These are phyloP conservation scores for Ectemnius cavifrons DNA, from an alignment of 2,888 invertebrate species.

Conservation along the genomic window DNA sequence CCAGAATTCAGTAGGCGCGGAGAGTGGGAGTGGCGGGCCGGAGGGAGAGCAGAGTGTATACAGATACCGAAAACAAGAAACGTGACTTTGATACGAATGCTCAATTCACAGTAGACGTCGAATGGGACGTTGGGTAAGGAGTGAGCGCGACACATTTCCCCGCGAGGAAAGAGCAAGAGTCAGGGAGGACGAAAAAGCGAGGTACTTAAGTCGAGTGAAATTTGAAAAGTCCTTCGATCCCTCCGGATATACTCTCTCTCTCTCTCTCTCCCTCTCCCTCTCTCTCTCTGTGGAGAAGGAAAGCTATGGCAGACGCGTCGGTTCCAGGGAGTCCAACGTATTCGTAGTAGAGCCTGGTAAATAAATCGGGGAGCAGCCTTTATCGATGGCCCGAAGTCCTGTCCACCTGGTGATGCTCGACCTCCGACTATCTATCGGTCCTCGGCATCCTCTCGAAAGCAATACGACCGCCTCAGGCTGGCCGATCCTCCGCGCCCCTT, in stretches of 20 bases:
- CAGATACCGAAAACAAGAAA: no score
- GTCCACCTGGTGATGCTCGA: slow-evolving; percentile 17
- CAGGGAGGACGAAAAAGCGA: no score
- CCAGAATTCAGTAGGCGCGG: no score
- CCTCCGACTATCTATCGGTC: slow-evolving; percentile 19
- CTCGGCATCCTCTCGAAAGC: slow-evolving; percentile 51
- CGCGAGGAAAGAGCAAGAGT: no score
- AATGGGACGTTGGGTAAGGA: no score
- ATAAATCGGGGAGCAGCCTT: slow-evolving; percentile 47
- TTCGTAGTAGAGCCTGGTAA: slow-evolving; percentile 30
- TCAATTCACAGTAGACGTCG: no score
- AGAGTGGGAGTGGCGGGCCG: neutral
- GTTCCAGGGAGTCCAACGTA: slow-evolving; percentile 9
- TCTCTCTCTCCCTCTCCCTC: neutral
- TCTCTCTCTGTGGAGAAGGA: no score
- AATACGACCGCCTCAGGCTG: slow-evolving; percentile 53
- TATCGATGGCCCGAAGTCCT: slow-evolving; percentile 52
- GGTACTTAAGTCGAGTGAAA: slow-evolving; percentile 10
- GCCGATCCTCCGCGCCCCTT: slow-evolving; percentile 17
- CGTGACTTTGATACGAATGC: no score
- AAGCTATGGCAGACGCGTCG: no score
- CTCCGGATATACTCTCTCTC: slow-evolving; percentile 26
- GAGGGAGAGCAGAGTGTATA: slow-evolving; percentile 15
- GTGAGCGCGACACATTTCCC: no score
- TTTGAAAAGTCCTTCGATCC: slow-evolving; percentile 34